Conservation (phyloP, 2,797 vertebrate species). For the Pantherophis alleghaniensis region DNA sequence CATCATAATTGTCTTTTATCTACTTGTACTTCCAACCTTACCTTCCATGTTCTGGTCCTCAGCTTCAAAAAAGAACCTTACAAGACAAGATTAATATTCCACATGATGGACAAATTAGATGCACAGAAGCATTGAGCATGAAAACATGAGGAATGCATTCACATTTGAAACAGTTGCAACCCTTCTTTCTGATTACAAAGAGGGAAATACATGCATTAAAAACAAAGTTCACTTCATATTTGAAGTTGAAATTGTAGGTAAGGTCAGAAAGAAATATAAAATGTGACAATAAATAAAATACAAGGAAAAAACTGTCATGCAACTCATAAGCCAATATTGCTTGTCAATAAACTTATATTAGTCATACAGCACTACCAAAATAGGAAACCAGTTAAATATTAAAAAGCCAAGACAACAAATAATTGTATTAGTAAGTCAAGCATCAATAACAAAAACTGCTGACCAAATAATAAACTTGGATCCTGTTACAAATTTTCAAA, state of each 20-base stretch:
- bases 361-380: constrained; percentile 40
- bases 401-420: constrained; percentile 40
- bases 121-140: constrained; percentile 73
- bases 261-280: constrained; percentile 41
- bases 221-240: constrained; percentile 52
- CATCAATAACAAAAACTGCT: constrained; percentile 21
- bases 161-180: constrained; percentile 71
- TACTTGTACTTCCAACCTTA: constrained; percentile 74
- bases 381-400: constrained; percentile 43
- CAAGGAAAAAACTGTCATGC: constrained; percentile 57
- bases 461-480: constrained; percentile 69
- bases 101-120: constrained; percentile 77
- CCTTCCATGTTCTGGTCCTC: constrained; percentile 73
- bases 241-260: constrained; percentile 53
- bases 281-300: constrained; percentile 46
- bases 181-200: constrained; percentile 64
- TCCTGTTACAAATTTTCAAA: constrained; percentile 40
- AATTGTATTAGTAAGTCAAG: constrained; percentile 38
- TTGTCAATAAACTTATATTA: constrained; percentile 50
- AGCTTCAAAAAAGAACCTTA: constrained; percentile 75
- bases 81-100: constrained; percentile 77
- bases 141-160: constrained; percentile 74
- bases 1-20: constrained; percentile 32
- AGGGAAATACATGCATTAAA: constrained; percentile 70
- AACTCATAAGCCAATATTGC: constrained; percentile 49